These are phyloP conservation scores for Hypolimnas misippus DNA, from an alignment of 2,888 invertebrate genomes.

Conservation along the genomic window DNA sequence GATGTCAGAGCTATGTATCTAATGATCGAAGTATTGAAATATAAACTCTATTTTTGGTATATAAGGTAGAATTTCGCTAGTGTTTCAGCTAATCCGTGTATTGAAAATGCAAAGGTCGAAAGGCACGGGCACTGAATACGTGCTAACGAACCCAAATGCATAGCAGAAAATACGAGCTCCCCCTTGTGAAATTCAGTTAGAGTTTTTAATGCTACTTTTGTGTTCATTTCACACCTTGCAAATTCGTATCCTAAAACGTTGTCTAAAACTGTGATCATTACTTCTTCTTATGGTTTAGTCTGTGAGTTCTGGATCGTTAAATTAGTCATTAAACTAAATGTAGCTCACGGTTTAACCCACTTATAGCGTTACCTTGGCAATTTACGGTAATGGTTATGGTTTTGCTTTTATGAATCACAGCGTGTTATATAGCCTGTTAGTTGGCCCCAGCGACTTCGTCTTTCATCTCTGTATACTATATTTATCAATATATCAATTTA, in stretches of 20 bases:
- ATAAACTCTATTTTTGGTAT: neutral
- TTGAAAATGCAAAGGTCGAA: constrained; percentile 15
- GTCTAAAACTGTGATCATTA: neutral
- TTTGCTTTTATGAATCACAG: too few relatives aligned
- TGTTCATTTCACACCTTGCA: constrained; percentile 1
- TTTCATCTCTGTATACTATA: too few relatives aligned
- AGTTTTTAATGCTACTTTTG: constrained; percentile 12
- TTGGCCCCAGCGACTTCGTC: too few relatives aligned
- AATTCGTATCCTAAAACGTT: neutral
- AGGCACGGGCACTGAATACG: constrained; percentile 22
- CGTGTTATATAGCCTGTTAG: too few relatives aligned
- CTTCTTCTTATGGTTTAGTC: neutral
- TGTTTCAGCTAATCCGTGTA: neutral
- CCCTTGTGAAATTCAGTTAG: constrained; percentile 2
- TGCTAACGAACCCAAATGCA: constrained; percentile 24
- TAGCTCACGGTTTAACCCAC: too few relatives aligned
- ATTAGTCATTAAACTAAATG: too few relatives aligned
- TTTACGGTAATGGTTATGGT: too few relatives aligned
- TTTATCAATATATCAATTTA: too few relatives aligned
- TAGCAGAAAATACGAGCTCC: constrained; percentile 5
- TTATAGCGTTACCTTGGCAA: too few relatives aligned
- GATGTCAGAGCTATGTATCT: neutral
- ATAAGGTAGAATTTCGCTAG: constrained; percentile 10
- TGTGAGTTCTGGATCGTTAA: too few relatives aligned
- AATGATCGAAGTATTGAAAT: neutral